Conservation (phyloP, 2,888 invertebrate species). For the Philhelius pedissequus region DNA sequence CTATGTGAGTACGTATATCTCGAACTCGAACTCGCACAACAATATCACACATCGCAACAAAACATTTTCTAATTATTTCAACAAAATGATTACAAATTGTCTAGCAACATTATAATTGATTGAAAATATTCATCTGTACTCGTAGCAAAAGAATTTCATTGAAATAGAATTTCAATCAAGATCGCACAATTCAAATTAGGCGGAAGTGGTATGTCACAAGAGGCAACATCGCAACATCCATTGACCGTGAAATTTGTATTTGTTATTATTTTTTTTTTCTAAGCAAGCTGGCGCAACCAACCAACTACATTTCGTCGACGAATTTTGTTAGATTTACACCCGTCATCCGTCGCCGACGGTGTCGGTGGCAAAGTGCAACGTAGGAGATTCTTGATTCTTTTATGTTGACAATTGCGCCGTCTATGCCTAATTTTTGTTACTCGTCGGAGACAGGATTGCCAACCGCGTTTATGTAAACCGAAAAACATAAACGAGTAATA, state of each 20-base stretch:
- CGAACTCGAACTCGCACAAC: neutral
- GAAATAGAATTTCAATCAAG: slow-evolving; percentile 37
- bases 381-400: neutral
- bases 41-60: neutral
- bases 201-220: slow-evolving; percentile 61
- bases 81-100: slow-evolving; percentile 10
- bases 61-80: neutral
- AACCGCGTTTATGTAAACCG: neutral
- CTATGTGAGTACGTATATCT: neutral
- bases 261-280: neutral
- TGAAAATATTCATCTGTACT: slow-evolving; percentile 20
- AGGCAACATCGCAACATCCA: slow-evolving; percentile 65
- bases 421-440: neutral
- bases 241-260: slow-evolving; percentile 57
- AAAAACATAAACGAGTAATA: no score
- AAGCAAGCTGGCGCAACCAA: slow-evolving; percentile 13
- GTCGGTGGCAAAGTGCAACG: neutral
- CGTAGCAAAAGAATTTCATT: slow-evolving; percentile 34
- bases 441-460: neutral
- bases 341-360: no score
- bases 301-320: slow-evolving; percentile 26
- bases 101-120: slow-evolving; percentile 42
- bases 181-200: slow-evolving; percentile 37
- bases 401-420: slow-evolving; percentile 43
- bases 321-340: slow-evolving; percentile 38